These are phyloP conservation scores for Rhagoletis pomonella DNA, from an alignment of 1,140 invertebrate species.

Conservation along the genomic window DNA sequence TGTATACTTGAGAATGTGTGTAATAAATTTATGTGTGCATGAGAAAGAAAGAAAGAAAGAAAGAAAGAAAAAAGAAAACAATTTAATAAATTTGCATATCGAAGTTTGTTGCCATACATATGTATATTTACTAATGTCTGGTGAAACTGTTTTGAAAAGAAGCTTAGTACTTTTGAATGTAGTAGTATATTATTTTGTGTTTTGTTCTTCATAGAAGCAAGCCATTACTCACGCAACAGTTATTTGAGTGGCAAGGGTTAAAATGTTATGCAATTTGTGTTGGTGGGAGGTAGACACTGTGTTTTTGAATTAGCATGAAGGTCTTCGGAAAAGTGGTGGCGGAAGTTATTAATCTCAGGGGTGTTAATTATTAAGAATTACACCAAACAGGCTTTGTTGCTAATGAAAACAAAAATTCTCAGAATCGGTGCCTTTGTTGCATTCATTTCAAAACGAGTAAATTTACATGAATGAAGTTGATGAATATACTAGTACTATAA, in stretches of 20 bases:
- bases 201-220: neutral
- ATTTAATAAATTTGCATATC: no score
- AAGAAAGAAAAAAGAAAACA: no score
- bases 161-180: neutral
- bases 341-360: neutral
- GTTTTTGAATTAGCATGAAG: neutral
- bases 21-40: no score
- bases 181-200: no score
- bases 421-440: no score
- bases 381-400: neutral
- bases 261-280: neutral
- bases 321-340: neutral
- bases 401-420: no score
- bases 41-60: no score
- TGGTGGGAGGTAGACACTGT: neutral
- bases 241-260: neutral
- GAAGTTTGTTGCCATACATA: no score
- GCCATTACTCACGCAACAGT: neutral
- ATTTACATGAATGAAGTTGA: no score
- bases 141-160: neutral
- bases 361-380: conserved; percentile 6
- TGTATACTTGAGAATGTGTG: neutral
- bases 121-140: neutral
- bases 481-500: no score
- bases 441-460: no score